A percentile compares a stretch with the other conserved stretches of the same genome.
Conservation (phyloP, 2,888 invertebrate genomes). For the Mesorhabditis belari region DNA sequence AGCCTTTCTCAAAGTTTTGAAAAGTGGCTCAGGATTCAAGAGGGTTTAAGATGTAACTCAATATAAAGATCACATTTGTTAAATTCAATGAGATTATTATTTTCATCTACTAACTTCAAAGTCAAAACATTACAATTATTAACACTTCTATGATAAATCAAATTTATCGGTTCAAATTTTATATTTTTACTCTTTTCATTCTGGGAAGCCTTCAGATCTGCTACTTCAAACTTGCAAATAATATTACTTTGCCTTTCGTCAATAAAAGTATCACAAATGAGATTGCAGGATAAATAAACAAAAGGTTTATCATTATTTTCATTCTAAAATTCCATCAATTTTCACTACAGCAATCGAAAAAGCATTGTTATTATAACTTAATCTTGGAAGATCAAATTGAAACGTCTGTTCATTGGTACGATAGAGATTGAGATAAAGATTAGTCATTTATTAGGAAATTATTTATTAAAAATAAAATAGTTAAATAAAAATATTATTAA, state of each 20-base stretch:
- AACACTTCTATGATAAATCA: slow-evolving; percentile 10
- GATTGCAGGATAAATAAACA: no score
- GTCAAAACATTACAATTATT: slow-evolving; percentile 7
- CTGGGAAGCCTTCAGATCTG: no score
- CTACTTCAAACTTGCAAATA: no score
- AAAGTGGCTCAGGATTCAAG: slow-evolving; percentile 12
- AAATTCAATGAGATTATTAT: slow-evolving; percentile 6
- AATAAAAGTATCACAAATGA: no score
- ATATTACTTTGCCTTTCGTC: no score
- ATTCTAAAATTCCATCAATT: slow-evolving; percentile 9
- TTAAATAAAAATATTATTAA: neutral
- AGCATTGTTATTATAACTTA: no score
- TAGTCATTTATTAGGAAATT: slow-evolving; percentile 9
- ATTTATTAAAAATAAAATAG: slow-evolving; percentile 2
- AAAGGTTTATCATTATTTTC: no score
- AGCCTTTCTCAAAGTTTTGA: slow-evolving; percentile 3
- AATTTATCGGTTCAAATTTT: slow-evolving; percentile 7
- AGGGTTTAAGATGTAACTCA: slow-evolving; percentile 4
- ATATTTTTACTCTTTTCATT: no score
- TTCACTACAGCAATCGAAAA: slow-evolving; percentile 10
- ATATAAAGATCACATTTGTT: slow-evolving; percentile 7
- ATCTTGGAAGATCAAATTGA: slow-evolving; percentile 6
- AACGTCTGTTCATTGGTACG: slow-evolving; percentile 10
- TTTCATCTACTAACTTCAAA: slow-evolving; percentile 7
- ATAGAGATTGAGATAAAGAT: slow-evolving; percentile 6